A percentile compares a stretch with the other conserved stretches of the same genome.
These are phyloP conservation scores for Cyprinodon tularosa DNA, from an alignment of 2,113 vertebrate genomes.

Conservation along the genomic window DNA sequence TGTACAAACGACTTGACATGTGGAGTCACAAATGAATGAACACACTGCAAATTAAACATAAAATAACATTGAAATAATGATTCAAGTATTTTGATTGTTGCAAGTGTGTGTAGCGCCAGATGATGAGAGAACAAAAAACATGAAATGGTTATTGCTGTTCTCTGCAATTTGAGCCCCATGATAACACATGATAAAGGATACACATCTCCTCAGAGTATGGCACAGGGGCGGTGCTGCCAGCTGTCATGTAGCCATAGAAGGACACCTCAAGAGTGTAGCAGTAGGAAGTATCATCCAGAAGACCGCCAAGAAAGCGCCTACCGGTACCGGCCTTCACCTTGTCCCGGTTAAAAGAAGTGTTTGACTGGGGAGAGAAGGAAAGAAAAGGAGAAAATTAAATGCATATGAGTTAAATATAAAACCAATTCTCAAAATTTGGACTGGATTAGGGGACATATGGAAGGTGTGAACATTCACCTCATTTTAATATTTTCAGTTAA, in stretches of 20 bases:
- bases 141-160: neutral
- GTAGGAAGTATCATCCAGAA: slow-evolving; percentile 93
- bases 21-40: neutral
- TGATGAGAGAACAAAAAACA: slow-evolving; percentile 8
- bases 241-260: slow-evolving; percentile 93
- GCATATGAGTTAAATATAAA: neutral
- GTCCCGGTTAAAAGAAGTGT: slow-evolving; percentile 94
- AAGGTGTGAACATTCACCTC: neutral
- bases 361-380: slow-evolving; percentile 82
- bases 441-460: neutral
- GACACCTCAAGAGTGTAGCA: slow-evolving; percentile 99
- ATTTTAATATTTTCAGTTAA: neutral
- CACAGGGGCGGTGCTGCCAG: slow-evolving; percentile 82
- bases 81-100: slow-evolving; percentile 38
- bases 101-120: slow-evolving; percentile 2
- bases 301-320: slow-evolving; percentile 91
- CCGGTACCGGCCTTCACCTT: slow-evolving; percentile 96
- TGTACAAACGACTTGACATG: slow-evolving; percentile 37
- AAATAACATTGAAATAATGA: slow-evolving; percentile 51
- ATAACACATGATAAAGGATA: slow-evolving; percentile 84
- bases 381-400: slow-evolving; percentile 6
- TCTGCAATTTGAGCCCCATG: neutral
- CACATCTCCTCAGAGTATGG: slow-evolving; percentile 96
- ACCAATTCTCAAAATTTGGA: neutral
- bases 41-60: slow-evolving; percentile 7